Percentiles rank a stretch among this genome's conserved stretches.
Conservation (phyloP, 2,888 invertebrate species). For the Tetragnatha montana region DNA sequence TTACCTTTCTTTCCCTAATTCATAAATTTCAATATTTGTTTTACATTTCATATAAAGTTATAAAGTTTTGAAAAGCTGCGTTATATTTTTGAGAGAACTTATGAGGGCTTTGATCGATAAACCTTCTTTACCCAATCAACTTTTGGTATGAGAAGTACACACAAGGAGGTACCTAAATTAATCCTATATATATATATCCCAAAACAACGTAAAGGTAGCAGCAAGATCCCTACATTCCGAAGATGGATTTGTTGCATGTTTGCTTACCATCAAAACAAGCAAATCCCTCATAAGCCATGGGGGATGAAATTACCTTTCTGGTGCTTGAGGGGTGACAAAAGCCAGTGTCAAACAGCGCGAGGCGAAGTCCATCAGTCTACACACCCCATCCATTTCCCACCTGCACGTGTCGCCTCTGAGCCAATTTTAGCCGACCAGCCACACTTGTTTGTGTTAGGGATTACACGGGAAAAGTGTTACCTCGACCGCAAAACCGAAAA, state of each 20-base stretch:
- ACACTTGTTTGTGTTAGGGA: conserved; percentile 30
- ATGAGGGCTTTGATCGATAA: too few species aligned
- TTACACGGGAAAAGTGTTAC: background rate
- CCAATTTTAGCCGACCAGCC: conserved; percentile 22
- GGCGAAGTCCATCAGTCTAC: background rate
- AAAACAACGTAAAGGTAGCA: too few species aligned
- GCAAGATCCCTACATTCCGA: too few species aligned
- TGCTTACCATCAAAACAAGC: background rate
- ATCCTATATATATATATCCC: too few species aligned
- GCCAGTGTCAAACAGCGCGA: background rate
- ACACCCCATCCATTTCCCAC: background rate
- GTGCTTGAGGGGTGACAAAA: background rate
- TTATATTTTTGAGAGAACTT: too few species aligned
- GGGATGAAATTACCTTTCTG: background rate
- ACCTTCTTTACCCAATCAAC: too few species aligned
- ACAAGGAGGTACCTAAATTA: too few species aligned
- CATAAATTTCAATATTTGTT: too few species aligned
- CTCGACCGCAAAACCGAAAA: conserved; percentile 4
- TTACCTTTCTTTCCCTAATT: too few species aligned
- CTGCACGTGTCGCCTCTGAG: background rate
- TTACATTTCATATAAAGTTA: too few species aligned
- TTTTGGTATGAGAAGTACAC: too few species aligned
- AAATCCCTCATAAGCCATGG: background rate
- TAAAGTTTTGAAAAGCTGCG: too few species aligned
- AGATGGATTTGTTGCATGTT: background rate